Conservation (phyloP, 2,888 invertebrate genomes). For the Oscheius onirici region DNA sequence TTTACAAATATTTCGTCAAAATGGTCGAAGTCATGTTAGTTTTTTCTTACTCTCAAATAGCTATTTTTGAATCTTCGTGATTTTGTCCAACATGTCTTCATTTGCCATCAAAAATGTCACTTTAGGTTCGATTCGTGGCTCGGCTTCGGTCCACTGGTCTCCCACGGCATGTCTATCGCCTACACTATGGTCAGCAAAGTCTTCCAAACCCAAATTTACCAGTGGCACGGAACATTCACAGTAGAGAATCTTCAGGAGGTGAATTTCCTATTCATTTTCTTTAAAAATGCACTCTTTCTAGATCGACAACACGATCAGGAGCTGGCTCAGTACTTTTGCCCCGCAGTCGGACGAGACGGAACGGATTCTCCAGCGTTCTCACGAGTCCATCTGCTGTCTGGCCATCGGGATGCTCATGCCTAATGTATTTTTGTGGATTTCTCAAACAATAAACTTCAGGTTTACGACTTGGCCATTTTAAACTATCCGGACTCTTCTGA, state of each 20-base stretch:
- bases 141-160: neutral
- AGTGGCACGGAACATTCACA: neutral
- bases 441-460: slow-evolving; percentile 12
- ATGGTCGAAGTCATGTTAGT: neutral
- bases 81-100: too few species aligned
- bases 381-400: neutral
- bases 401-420: neutral
- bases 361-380: neutral
- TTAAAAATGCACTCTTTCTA: neutral
- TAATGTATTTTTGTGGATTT: neutral
- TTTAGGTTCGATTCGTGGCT: slow-evolving; percentile 15
- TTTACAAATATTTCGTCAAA: neutral
- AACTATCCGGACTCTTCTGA: slow-evolving; percentile 41
- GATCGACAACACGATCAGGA: neutral
- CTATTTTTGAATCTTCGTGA: too few species aligned
- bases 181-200: neutral
- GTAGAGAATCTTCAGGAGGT: neutral
- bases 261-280: neutral
- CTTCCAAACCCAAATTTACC: neutral
- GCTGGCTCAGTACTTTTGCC: slow-evolving; percentile 6
- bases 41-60: neutral
- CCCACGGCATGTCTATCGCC: neutral
- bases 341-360: neutral
- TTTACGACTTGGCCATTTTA: slow-evolving; percentile 42
- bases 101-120: too few species aligned